A percentile compares a stretch with the other conserved stretches of the same genome.
These are phyloP conservation scores for Chascanopsetta lugubris DNA, from an alignment of 2,113 vertebrate genomes.

Conservation along the genomic window DNA sequence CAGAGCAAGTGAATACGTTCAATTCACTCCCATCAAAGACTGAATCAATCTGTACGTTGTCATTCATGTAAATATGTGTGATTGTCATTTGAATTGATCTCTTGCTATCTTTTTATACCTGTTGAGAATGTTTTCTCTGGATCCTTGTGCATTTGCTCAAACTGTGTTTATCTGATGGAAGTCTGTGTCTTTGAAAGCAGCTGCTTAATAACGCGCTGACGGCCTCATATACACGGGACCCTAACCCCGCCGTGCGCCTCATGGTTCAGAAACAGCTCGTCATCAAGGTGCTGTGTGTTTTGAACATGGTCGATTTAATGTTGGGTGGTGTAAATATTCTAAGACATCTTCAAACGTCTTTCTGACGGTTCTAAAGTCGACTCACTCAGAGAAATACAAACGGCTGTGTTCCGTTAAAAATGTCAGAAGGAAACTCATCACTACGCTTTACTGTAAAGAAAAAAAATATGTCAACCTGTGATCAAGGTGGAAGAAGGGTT, in stretches of 20 bases:
- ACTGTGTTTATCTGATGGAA: neutral
- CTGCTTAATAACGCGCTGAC: neutral
- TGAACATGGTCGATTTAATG: constrained; percentile 7
- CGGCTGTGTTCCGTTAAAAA: too few relatives aligned
- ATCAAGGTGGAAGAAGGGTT: too few relatives aligned
- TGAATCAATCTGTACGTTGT: constrained; percentile 56
- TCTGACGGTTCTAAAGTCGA: too few relatives aligned
- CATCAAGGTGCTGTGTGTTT: neutral
- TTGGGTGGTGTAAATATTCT: neutral
- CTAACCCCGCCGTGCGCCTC: too few relatives aligned
- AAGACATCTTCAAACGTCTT: too few relatives aligned
- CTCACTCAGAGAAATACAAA: too few relatives aligned
- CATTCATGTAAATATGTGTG: constrained; percentile 35
- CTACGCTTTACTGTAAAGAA: too few relatives aligned
- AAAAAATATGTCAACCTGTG: too few relatives aligned
- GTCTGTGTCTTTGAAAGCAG: constrained; percentile 4
- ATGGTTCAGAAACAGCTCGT: neutral
- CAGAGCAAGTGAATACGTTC: constrained; percentile 77
- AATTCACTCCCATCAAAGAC: constrained; percentile 71
- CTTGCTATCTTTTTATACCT: constrained; percentile 25
- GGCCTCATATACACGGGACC: too few relatives aligned
- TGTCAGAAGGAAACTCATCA: too few relatives aligned
- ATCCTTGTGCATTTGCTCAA: neutral
- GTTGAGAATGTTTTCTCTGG: constrained; percentile 15
- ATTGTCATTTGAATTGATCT: constrained; percentile 26